Evolutionary conservation across 2,888 invertebrate genomes (phyloP), one percentile per base, ranked within the genome.

Genomic region (Mimumesa dahlbomi): DNA sequence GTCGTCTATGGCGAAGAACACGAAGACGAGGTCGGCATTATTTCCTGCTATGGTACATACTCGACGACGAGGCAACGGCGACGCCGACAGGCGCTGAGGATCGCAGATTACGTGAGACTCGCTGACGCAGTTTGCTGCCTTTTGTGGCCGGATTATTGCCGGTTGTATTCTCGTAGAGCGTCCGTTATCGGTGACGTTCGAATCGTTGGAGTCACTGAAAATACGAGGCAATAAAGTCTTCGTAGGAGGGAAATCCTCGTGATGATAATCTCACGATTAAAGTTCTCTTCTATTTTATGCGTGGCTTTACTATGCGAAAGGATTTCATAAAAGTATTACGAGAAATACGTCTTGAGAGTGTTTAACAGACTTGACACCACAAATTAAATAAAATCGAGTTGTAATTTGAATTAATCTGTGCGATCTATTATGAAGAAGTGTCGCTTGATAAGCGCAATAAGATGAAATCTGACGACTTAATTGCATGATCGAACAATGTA

Each of bases 91-190:
- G 54, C 61, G 67, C 75, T 59, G 78, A 78, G 78, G 57, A 75
- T 75, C 49, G 70, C 75, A 75, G 78, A 78, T 78, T 78, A 78
- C 61, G 45, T 43, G 54, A 73, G 61, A 75, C 45, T 68, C 69
- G 78, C 78, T 78, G 78, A 78, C 78, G 65, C 58, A 66, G 65
- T 78, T 63, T 46, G 58, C 64, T 58, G 61, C 48, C 75, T 77
- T 73, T 78, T 73, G 68, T 78, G 65, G 69, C 36, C 14, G 62
- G 73, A 75, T 75, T 71, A 78, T 75, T 70, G 63, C 54, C 52
- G 53, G 43, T 43, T 59, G 58, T 61, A 66, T 61, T 57, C 59
- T 40, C 42, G 36, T 45, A 45, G 40, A 69, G 13, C 38, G 42
- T 48, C 56, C 46, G 61, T 43, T 58, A 61, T 72, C 68, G 63